A percentile compares a stretch with the other conserved stretches of the same genome.
These are phyloP conservation scores for Hedya salicella DNA, from an alignment of 2,888 invertebrate genomes.

Conservation along the genomic window DNA sequence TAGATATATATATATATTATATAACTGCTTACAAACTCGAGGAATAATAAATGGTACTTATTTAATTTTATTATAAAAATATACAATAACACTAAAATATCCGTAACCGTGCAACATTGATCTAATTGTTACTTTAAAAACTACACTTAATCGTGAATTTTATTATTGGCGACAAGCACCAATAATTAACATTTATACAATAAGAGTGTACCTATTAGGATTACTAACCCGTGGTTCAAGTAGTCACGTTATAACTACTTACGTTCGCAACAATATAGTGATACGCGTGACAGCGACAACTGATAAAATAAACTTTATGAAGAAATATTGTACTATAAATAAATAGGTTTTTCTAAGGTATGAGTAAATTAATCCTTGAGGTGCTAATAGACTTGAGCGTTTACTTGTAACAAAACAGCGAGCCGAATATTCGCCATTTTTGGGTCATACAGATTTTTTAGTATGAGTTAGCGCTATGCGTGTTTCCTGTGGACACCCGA, in stretches of 20 bases:
- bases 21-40: constrained; percentile 50
- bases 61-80: constrained; percentile 76
- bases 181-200: constrained; percentile 44
- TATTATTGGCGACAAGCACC: constrained; percentile 34
- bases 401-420: too few species aligned
- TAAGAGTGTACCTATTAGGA: constrained; percentile 16
- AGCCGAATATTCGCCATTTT: too few species aligned
- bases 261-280: constrained; percentile 4
- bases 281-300: constrained; percentile 4
- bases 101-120: constrained; percentile 74
- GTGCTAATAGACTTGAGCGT: too few species aligned
- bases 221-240: constrained; percentile 15
- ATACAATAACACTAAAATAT: constrained; percentile 80
- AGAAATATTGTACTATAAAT: too few species aligned
- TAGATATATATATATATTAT: constrained; percentile 1
- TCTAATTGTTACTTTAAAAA: constrained; percentile 67
- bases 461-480: too few species aligned
- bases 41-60: constrained; percentile 60
- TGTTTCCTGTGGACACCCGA: too few species aligned
- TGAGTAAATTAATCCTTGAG: too few species aligned
- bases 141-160: constrained; percentile 31
- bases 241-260: constrained; percentile 3
- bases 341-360: too few species aligned
- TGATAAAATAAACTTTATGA: too few species aligned
- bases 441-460: too few species aligned